Base-by-base conservation (phyloP, 2,888 invertebrate genomes). In the Tribolium freemani region DNA sequence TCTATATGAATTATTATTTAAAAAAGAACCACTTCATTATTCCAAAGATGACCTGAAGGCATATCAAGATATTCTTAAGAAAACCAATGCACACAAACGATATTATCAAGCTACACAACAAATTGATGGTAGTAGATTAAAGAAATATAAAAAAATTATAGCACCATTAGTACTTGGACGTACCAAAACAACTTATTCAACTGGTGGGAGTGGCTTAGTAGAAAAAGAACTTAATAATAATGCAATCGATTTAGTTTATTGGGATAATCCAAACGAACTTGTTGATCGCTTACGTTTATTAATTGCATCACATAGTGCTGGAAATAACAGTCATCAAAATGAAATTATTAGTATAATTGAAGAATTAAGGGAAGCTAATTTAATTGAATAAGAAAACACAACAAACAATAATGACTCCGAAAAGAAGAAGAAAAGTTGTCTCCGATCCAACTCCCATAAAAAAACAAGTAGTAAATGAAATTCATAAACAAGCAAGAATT, bases 221-320 rank as follows among this genome's bases (percentile, higher is more conserved):
- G n/a, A 26, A 58, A 68, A 48, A 13, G 13, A 58, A 56, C 11
- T 54, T 16, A 73, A 68, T 11, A 45, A 71, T 44, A 56, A 60
- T 5, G 45, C 63, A 26, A 69, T 67, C 8, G 64, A 72, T 58
- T 74, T 71, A 51, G 66, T 73, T 8, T 73, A 78, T 69, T 79
- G 75, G 75, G 68, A 77, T 69, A 74, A 78, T 74, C 72, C 74
- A 45, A 78, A 77, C 69, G 78, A 75, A 63, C 63, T 77, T 44
- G 75, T 78, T 57, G 72, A 76, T 11, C 21, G 76, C 5, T 38
- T 76, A 60, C 60, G 70, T 31, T 68, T 78, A 54, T 69, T 76
- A n/a, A 10, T 72, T 50, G 75, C 76, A 31, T 78, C 78, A 21
- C 48, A 68, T 69, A 3, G 10, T 13, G 73, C 75, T 8, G 76